Percentiles rank a stretch among this genome's conserved stretches.
These are phyloP conservation scores for Danio kyathit DNA, from an alignment of 2,797 vertebrate species.

Conservation along the genomic window DNA sequence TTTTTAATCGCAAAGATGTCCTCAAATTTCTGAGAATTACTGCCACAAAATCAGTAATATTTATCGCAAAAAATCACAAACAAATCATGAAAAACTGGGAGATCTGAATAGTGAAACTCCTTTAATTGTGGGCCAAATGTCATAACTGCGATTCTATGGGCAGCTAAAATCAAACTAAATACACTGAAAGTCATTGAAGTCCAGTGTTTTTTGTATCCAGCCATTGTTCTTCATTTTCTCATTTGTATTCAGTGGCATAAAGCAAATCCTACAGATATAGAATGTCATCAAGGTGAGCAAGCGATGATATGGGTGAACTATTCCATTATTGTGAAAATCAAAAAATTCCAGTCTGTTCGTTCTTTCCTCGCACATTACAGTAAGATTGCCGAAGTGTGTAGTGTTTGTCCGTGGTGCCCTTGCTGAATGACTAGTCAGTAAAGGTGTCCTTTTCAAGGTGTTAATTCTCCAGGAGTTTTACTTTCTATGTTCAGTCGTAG, in stretches of 20 bases:
- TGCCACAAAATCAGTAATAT: too few species aligned
- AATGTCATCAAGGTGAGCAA: background rate
- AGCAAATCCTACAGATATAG: background rate
- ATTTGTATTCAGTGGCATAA: background rate
- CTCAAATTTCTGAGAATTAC: too few species aligned
- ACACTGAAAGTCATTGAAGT: background rate
- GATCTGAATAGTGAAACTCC: too few species aligned
- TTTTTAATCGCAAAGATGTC: too few species aligned
- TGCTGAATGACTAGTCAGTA: background rate
- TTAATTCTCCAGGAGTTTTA: slow-evolving; percentile 38
- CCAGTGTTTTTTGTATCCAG: background rate
- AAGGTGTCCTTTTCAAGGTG: slow-evolving; percentile 34
- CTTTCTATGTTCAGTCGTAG: slow-evolving; percentile 37
- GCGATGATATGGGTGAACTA: background rate
- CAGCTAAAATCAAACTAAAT: background rate
- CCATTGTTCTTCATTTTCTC: background rate
- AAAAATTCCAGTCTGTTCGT: background rate
- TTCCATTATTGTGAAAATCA: background rate
- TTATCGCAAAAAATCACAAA: too few species aligned
- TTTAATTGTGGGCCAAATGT: too few species aligned
- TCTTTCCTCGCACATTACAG: background rate
- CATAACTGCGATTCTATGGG: too few species aligned
- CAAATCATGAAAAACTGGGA: too few species aligned
- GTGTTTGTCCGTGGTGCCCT: background rate
- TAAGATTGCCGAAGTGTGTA: background rate